Evolutionary conservation across 2,113 vertebrate genomes (phyloP).

Genomic region (Macrotis lagotis): DNA sequence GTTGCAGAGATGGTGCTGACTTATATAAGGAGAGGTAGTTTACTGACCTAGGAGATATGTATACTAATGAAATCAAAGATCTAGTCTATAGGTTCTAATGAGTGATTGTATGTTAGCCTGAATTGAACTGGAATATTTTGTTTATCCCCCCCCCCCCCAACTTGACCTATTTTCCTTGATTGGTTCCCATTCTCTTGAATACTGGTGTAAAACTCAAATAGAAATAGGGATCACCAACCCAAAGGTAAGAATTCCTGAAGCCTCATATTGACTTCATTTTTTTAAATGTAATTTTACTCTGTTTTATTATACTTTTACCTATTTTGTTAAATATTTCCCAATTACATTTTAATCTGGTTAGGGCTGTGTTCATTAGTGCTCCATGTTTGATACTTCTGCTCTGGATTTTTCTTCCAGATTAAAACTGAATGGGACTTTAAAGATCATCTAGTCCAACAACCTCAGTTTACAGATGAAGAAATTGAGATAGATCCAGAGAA

Average conservation of each 20-base stretch:
- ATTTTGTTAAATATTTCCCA: not conserved
- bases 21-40: not conserved
- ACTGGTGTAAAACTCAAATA: not conserved
- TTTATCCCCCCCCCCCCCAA: not conserved
- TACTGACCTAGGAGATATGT: not conserved
- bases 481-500: not conserved
- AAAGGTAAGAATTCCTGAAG: not conserved
- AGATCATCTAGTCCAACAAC: not conserved
- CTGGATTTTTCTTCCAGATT: not conserved
- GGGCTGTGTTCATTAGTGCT: not conserved
- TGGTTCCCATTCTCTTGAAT: not conserved
- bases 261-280: not conserved
- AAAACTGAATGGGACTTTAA: not conserved
- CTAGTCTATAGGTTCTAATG: not conserved
- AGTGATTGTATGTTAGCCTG: not conserved
- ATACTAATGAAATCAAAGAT: not conserved
- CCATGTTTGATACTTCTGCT: not conserved
- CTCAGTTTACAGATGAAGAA: not conserved
- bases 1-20: not conserved
- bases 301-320: not conserved
- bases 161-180: not conserved
- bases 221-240: not conserved
- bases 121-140: not conserved
- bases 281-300: not conserved
- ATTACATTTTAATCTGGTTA: not conserved